Evolutionary conservation across 2,888 invertebrate genomes (phyloP), one percentile per base, ranked within the genome.

Genomic region (Cosmopolites sordidus): DNA sequence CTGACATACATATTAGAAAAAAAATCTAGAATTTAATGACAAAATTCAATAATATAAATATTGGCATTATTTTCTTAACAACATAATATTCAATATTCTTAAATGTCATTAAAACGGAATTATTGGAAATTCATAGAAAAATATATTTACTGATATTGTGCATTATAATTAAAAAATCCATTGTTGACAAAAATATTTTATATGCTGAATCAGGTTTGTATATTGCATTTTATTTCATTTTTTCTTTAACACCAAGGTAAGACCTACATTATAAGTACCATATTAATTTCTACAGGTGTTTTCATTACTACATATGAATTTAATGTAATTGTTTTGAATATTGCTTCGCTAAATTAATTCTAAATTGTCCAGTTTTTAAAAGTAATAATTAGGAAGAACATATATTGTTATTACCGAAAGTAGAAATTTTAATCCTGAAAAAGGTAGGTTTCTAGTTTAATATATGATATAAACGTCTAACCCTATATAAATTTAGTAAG

Each of bases 371-470:
- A 53, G 39, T 53, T 43, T 33, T 47, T 51, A 45, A 45, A 51
- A 45, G 30, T 37, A 27, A 39, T 47, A 47, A 18, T 43, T 38
- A 16, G 11, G 38, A 48, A 53, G 17, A 33, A 12, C 27, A 9
- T 33, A 9, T 37, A 49, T 30, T 54, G 50, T 54, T 49, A 48
- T 37, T 45, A 33, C 43, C 46, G 39, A 49, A 50, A 33, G 6
- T 17, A 49, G 38, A 48, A 40, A 16, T 47, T 47, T 54, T 55
- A 39, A 44, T 51, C 41, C 30, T 40, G 16, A 40, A 16, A 22
- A 55, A 55, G 55, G 55, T 51, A 55, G 55, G 55, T 55, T 48
- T 44, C 22, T 22, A 22, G 22, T 22, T 22, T 22, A 22, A 22
- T 22, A 22, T 22, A 22, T 22, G 22, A 22, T 22, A 22, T 22